Conservation (phyloP, 2,113 vertebrate species). For the Albula goreensis region DNA sequence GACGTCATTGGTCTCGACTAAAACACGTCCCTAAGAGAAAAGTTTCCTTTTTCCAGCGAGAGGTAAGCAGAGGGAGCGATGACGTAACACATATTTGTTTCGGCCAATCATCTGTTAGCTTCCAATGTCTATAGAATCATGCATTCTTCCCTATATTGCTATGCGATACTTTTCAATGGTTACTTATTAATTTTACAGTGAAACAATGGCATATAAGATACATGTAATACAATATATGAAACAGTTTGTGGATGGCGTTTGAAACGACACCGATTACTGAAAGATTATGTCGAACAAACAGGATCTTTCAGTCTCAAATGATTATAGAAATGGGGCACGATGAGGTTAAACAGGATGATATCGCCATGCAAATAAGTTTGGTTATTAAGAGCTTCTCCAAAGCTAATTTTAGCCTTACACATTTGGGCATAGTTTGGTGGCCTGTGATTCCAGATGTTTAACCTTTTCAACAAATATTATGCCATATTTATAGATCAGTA, state of each 20-base stretch:
- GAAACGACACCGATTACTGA: background rate
- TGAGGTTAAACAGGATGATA: background rate
- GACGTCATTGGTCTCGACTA: too few relatives aligned
- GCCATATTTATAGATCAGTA: background rate
- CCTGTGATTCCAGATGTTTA: background rate
- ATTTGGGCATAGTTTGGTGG: background rate
- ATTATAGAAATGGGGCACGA: background rate
- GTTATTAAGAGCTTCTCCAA: background rate
- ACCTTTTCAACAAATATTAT: background rate
- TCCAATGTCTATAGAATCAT: background rate
- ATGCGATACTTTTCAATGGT: background rate
- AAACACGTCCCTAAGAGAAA: background rate
- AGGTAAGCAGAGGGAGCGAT: background rate
- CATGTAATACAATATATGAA: too few relatives aligned
- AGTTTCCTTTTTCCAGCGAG: background rate
- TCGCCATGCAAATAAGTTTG: background rate
- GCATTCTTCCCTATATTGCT: background rate
- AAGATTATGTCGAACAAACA: too few relatives aligned
- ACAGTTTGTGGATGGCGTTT: background rate
- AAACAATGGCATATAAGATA: too few relatives aligned
- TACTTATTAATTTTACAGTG: background rate
- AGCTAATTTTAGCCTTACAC: background rate
- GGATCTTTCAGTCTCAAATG: background rate
- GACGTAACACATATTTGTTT: background rate
- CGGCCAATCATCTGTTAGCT: background rate